A percentile compares a stretch with the other conserved stretches of the same genome.
phyloP scores from a whole-genome alignment of 1,140 invertebrate genomes.

The Eciton burchellii region DNA sequence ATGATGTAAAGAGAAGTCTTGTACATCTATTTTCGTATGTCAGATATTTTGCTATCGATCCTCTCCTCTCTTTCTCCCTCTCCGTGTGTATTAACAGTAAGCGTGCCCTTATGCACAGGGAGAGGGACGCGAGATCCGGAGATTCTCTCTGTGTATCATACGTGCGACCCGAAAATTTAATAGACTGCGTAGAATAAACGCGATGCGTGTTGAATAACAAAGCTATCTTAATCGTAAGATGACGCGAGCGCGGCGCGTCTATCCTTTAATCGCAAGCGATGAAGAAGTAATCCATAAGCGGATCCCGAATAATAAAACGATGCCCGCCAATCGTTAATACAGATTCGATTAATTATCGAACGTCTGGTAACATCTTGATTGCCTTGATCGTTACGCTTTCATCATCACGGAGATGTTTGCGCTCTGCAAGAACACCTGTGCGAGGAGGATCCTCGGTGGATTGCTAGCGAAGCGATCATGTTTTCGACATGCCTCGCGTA shows the following conservation, averaged over 20 bases:
- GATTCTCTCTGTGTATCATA: conserved; percentile 16
- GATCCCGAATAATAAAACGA: conserved; percentile 30
- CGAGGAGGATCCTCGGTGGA: not conserved
- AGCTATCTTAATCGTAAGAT: conserved; percentile 8
- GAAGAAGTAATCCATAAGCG: not conserved
- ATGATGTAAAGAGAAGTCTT: conserved; percentile 73
- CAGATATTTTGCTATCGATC: conserved; percentile 64
- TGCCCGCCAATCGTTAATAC: not conserved
- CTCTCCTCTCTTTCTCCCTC: conserved; percentile 55
- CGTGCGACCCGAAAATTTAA: conserved; percentile 4
- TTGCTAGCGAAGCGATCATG: not conserved
- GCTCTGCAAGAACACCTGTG: too few species aligned
- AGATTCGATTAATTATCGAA: not conserved
- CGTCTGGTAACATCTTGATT: conserved; percentile 10
- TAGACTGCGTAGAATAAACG: conserved; percentile 15
- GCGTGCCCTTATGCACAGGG: conserved; percentile 20
- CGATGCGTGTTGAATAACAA: conserved; percentile 16
- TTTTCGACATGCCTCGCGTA: not conserved
- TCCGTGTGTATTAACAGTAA: conserved; percentile 13
- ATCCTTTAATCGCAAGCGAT: not conserved
- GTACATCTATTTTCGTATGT: conserved; percentile 78
- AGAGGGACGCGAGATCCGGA: not conserved
- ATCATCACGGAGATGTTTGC: not conserved
- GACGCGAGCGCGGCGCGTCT: not conserved
- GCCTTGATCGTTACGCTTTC: conserved; percentile 38